Percentiles rank a stretch among this genome's conserved stretches.
Evolutionary conservation across 2,113 vertebrate genomes (phyloP).

Genomic region (Chionis minor): DNA sequence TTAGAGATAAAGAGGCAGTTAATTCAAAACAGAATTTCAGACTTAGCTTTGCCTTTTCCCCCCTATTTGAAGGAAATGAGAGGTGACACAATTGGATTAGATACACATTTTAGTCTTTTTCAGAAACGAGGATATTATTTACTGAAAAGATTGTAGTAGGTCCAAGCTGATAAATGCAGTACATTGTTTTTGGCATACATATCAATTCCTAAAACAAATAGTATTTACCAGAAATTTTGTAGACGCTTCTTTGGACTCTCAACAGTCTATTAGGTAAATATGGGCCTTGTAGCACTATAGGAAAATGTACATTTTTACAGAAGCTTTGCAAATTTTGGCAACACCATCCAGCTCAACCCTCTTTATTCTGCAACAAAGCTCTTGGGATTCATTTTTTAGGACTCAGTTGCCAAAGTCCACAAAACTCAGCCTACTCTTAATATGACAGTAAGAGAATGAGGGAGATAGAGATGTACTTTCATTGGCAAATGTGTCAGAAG

Average conservation of each 20-base stretch:
- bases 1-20: conserved; percentile 61
- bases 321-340: conserved; percentile 13
- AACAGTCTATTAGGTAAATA: neutral
- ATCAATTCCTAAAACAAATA: neutral
- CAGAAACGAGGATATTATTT: conserved; percentile 39
- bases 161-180: conserved; percentile 35
- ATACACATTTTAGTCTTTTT: conserved; percentile 16
- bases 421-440: neutral
- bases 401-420: neutral
- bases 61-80: conserved; percentile 31
- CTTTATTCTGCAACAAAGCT: neutral
- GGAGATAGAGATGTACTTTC: neutral
- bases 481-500: neutral
- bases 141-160: conserved; percentile 32
- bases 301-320: neutral
- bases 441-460: neutral
- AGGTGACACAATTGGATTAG: conserved; percentile 51
- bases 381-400: neutral
- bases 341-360: neutral
- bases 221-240: conserved; percentile 27
- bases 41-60: neutral
- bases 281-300: neutral
- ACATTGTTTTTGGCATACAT: conserved; percentile 11
- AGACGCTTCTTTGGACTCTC: neutral
- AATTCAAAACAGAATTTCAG: conserved; percentile 54